Evolutionary conservation across 1,140 invertebrate genomes (phyloP), one percentile per base, ranked within the genome.

Genomic region (Drosophila tropicalis): DNA sequence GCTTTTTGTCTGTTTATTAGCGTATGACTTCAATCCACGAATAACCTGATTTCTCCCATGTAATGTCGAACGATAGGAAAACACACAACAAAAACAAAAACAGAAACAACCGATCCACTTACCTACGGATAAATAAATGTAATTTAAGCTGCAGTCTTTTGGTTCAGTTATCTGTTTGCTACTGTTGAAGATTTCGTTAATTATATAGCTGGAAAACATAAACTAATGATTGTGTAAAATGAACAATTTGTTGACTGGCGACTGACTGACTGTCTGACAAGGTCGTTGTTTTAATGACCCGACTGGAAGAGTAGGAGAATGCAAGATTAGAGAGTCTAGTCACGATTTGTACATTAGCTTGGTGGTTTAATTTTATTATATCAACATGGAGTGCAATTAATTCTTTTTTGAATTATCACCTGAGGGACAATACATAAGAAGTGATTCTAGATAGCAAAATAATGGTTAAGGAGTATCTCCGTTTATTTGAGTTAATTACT

Each of bases 41-140:
- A 75, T 73, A 87, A 80, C 83, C 83, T 84, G 84, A 80, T 87
- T 89, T 83, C 83, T 72, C 73, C 60, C 62, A 51, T 47, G 44
- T 34, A 47, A 63, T 17, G 4, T 62, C 36, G 34, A 39, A 29
- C 19, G 44, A 51, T 51, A 51, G 44, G 17, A 17, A 57, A 51
- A 51, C 17, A 51, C 29, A 29, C 29, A 25, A 3, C 25, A 25
- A 25, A 25, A 25, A 29, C 10, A 19, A 22, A 22, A 19, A 22
- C 3, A n/a, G n/a, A n/a, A 51, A 51, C 4, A 6, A 51, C 17
- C 9, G 17, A 51, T 51, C 44, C 32, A 34, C 62, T 63, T 51
- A 47, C 15, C 39, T 51, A 22, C 44, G 25, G 39, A 22, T 34
- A 41, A 32, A 34, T 61, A 61, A 39, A 36, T 62, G 39, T 44